Evolutionary conservation across 2,888 invertebrate genomes (phyloP).

Genomic region (Amiota mariae): DNA sequence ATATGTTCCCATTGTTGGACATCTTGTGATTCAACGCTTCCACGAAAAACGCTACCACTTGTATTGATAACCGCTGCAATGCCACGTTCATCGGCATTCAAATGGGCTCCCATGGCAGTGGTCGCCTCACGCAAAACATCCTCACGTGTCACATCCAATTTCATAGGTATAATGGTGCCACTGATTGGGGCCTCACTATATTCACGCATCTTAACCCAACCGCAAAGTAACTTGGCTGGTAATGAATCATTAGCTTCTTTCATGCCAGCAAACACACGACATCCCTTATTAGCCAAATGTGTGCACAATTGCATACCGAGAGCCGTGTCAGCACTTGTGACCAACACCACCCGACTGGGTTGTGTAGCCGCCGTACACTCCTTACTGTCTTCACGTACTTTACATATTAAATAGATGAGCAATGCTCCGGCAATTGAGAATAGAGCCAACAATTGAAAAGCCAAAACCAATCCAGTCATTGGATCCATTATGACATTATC

Average conservation of each 20-base stretch:
- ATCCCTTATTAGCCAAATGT: constrained; percentile 82
- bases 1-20: constrained; percentile 79
- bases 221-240: constrained; percentile 77
- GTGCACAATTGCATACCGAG: constrained; percentile 85
- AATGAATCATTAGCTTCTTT: constrained; percentile 77
- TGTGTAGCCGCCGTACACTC: constrained; percentile 66
- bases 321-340: constrained; percentile 87
- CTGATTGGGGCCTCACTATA: constrained; percentile 73
- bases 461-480: constrained; percentile 85
- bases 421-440: constrained; percentile 89
- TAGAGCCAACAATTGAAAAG: constrained; percentile 85
- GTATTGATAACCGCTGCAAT: constrained; percentile 87
- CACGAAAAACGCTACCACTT: constrained; percentile 84
- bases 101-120: constrained; percentile 83
- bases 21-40: constrained; percentile 81
- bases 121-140: constrained; percentile 87
- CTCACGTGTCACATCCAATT: constrained; percentile 86
- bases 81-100: constrained; percentile 89
- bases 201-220: constrained; percentile 78
- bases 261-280: constrained; percentile 85
- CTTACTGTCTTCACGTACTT: constrained; percentile 79
- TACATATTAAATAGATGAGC: constrained; percentile 83
- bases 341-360: constrained; percentile 81
- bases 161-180: constrained; percentile 80
- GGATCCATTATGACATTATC: constrained; percentile 80